These are phyloP conservation scores for Ctena decussata DNA, from an alignment of 2,888 invertebrate species.

Conservation along the genomic window DNA sequence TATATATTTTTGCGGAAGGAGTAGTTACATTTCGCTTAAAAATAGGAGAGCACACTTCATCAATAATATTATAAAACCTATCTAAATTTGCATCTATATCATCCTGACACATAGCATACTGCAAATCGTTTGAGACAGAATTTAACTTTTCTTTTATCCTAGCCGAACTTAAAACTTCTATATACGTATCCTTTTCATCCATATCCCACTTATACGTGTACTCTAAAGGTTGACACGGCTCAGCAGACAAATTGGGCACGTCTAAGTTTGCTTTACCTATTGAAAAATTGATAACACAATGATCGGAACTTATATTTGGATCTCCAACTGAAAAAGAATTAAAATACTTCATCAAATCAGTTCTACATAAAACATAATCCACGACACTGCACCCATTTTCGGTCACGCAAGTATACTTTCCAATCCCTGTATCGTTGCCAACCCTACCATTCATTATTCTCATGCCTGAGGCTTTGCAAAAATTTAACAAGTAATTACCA, in stretches of 20 bases:
- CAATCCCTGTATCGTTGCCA: not conserved
- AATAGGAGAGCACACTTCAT: not conserved
- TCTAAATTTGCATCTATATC: not conserved
- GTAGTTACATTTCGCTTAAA: not conserved
- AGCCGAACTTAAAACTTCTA: not conserved
- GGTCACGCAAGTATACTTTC: constrained; percentile 30
- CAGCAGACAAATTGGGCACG: not conserved
- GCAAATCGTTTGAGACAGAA: not conserved
- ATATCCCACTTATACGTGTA: constrained; percentile 6
- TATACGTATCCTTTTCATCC: not conserved
- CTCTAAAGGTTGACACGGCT: not conserved
- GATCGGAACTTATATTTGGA: constrained; percentile 37
- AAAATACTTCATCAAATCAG: constrained; percentile 1
- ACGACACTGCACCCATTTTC: constrained; percentile 13
- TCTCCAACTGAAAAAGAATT: not conserved
- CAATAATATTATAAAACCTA: not conserved
- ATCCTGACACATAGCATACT: not conserved
- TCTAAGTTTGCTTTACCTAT: not conserved
- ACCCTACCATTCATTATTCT: constrained; percentile 33
- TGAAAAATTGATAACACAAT: constrained; percentile 21
- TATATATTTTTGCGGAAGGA: not conserved
- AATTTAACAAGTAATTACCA: constrained; percentile 14
- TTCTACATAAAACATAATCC: constrained; percentile 31
- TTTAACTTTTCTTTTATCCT: not conserved
- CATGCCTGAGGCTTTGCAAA: constrained; percentile 26